Percentiles rank a stretch among this genome's conserved stretches.
These are phyloP conservation scores for Atethmia centrago DNA, from an alignment of 2,888 invertebrate species.

Conservation along the genomic window DNA sequence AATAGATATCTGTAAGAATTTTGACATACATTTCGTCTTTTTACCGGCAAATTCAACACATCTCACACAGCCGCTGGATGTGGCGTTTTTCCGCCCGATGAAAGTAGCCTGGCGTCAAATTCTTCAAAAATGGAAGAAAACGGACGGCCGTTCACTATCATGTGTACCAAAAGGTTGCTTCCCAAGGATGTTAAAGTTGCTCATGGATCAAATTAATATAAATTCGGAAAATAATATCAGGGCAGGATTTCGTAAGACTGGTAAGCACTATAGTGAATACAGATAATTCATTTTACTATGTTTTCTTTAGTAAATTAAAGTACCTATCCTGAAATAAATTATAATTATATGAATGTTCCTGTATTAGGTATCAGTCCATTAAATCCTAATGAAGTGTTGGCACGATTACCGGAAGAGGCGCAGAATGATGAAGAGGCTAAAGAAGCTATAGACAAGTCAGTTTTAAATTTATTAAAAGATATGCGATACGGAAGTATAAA, in stretches of 20 bases:
- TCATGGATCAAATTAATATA: slow-evolving; percentile 8
- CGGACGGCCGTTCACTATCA: slow-evolving; percentile 4
- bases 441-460: no score
- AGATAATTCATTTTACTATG: no score
- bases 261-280: no score
- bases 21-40: slow-evolving; percentile 1
- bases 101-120: slow-evolving; percentile 6
- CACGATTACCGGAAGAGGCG: slow-evolving; percentile 9
- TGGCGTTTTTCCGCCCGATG: slow-evolving; percentile 5
- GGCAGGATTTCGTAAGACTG: slow-evolving; percentile 12
- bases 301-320: slow-evolving; percentile 5
- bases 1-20: slow-evolving; percentile 3
- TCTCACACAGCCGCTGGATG: not conserved
- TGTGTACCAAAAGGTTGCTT: slow-evolving; percentile 11
- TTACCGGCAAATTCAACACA: slow-evolving; percentile 5
- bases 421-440: not conserved
- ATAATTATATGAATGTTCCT: slow-evolving; percentile 12
- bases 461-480: no score
- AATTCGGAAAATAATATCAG: slow-evolving; percentile 15
- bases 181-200: slow-evolving; percentile 12
- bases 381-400: slow-evolving; percentile 12
- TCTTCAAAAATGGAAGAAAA: not conserved
- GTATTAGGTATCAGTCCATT: slow-evolving; percentile 17
- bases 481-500: no score
- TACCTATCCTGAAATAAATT: slow-evolving; percentile 15